Conservation (phyloP, 1,140 invertebrate genomes). For the Drosophila ohnishii region DNA sequence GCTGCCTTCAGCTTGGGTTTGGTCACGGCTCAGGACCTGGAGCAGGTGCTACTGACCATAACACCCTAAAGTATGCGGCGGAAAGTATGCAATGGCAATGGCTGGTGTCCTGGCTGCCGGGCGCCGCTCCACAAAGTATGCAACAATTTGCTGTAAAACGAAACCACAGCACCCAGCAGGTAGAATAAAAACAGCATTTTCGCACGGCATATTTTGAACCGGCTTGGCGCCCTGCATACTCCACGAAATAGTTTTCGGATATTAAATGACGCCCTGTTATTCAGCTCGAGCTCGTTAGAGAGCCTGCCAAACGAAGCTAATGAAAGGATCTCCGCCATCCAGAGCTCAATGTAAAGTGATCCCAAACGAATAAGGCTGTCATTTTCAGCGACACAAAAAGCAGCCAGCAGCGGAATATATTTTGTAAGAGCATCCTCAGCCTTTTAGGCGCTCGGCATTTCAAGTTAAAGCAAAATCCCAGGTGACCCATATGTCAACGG, state of each 20-base stretch:
- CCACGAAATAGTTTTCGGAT: conserved; percentile 47
- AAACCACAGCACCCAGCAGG: conserved; percentile 56
- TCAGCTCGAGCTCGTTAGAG: conserved; percentile 31
- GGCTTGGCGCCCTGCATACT: not conserved
- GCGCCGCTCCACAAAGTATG: conserved; percentile 52
- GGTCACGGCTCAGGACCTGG: conserved; percentile 4
- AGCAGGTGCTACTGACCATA: conserved; percentile 56
- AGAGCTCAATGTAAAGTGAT: conserved; percentile 56
- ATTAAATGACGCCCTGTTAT: conserved; percentile 35
- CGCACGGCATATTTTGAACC: conserved; percentile 45
- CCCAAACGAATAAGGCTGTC: conserved; percentile 20
- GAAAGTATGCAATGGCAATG: conserved; percentile 23
- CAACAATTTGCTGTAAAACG: conserved; percentile 71
- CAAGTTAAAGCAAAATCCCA: conserved; percentile 55
- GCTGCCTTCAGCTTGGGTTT: conserved; percentile 7
- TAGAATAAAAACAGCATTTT: conserved; percentile 50
- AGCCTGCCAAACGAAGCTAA: conserved; percentile 61
- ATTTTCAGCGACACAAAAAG: conserved; percentile 50
- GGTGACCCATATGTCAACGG: conserved; percentile 73
- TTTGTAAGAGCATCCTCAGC: conserved; percentile 51
- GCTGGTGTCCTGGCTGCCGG: conserved; percentile 3
- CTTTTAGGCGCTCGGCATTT: conserved; percentile 44
- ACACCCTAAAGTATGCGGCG: conserved; percentile 48
- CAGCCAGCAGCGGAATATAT: conserved; percentile 29
- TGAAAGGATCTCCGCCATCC: conserved; percentile 46